Percentiles rank a stretch among this genome's conserved stretches.
These are phyloP conservation scores for Enteromius thamalakanensis DNA, from an alignment of 2,797 vertebrate genomes.

Conservation along the genomic window DNA sequence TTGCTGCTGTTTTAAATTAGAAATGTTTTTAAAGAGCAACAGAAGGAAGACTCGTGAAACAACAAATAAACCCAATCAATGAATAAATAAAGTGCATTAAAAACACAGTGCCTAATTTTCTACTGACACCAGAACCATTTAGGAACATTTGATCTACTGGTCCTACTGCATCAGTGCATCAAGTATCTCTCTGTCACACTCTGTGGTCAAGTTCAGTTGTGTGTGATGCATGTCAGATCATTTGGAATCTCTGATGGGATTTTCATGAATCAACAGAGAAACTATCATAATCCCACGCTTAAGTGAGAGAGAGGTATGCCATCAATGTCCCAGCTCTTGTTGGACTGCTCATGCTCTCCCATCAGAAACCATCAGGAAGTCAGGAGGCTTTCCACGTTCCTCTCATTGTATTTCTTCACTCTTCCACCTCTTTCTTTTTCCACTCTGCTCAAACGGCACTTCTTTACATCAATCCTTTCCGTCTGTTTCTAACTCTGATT, in stretches of 20 bases:
- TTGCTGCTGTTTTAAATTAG: neutral
- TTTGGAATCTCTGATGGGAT: slow-evolving; percentile 21
- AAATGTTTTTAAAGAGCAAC: neutral
- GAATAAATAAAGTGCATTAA: neutral
- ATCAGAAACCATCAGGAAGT: slow-evolving; percentile 40
- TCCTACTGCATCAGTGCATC: neutral
- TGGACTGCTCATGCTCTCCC: slow-evolving; percentile 21
- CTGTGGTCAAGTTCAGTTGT: slow-evolving; percentile 10
- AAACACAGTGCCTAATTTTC: neutral
- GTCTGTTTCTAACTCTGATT: slow-evolving; percentile 6
- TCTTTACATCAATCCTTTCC: slow-evolving; percentile 17
- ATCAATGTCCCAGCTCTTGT: slow-evolving; percentile 8
- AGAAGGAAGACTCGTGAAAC: neutral
- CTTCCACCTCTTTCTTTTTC: neutral
- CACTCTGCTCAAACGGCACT: slow-evolving; percentile 3
- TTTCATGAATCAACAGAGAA: slow-evolving; percentile 48
- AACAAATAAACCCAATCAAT: neutral
- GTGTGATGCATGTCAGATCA: slow-evolving; percentile 15
- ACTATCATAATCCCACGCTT: slow-evolving; percentile 9
- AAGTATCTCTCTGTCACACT: slow-evolving; percentile 5
- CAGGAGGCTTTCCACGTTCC: slow-evolving; percentile 20
- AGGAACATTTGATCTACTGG: neutral
- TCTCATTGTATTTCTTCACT: slow-evolving; percentile 17
- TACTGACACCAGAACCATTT: neutral
- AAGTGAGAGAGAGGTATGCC: neutral